These are phyloP conservation scores for Salvator merianae DNA, from an alignment of 2,113 vertebrate species.

Conservation along the genomic window DNA sequence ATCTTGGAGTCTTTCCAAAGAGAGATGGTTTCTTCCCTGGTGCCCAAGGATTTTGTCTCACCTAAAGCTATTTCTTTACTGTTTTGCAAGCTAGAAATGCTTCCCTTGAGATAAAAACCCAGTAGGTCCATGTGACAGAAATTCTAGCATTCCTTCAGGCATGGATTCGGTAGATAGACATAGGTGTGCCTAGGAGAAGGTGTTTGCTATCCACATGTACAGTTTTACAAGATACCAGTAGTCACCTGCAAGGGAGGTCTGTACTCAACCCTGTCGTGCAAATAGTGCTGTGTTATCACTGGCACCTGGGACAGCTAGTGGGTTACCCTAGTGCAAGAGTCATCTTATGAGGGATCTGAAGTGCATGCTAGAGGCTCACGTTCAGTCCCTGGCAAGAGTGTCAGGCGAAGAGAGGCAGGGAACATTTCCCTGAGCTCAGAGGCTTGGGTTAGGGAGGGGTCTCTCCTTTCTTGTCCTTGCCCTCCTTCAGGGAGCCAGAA, in stretches of 20 bases:
- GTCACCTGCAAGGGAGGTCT: neutral
- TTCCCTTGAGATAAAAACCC: slow-evolving; percentile 52
- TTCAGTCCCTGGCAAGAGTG: too few relatives aligned
- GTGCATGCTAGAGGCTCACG: neutral
- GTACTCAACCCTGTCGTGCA: neutral
- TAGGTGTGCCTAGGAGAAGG: neutral
- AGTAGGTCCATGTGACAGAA: slow-evolving; percentile 50
- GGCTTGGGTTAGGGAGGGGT: too few relatives aligned
- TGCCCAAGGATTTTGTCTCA: neutral
- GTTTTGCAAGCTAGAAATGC: slow-evolving; percentile 40
- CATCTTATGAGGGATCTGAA: neutral
- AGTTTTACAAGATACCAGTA: neutral
- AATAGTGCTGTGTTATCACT: neutral
- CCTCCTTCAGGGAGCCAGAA: too few relatives aligned
- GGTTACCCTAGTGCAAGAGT: too few relatives aligned
- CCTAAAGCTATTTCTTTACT: slow-evolving; percentile 43
- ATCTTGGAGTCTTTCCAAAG: neutral
- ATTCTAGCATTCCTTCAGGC: slow-evolving; percentile 48
- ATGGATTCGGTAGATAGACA: slow-evolving; percentile 26
- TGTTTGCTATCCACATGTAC: neutral
- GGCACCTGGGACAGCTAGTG: too few relatives aligned
- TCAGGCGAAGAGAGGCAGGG: too few relatives aligned
- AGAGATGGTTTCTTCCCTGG: neutral
- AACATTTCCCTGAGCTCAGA: too few relatives aligned
- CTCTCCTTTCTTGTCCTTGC: too few relatives aligned